Base-by-base conservation (phyloP, 2,797 vertebrate species). In the Eurystomus glaucurus region DNA sequence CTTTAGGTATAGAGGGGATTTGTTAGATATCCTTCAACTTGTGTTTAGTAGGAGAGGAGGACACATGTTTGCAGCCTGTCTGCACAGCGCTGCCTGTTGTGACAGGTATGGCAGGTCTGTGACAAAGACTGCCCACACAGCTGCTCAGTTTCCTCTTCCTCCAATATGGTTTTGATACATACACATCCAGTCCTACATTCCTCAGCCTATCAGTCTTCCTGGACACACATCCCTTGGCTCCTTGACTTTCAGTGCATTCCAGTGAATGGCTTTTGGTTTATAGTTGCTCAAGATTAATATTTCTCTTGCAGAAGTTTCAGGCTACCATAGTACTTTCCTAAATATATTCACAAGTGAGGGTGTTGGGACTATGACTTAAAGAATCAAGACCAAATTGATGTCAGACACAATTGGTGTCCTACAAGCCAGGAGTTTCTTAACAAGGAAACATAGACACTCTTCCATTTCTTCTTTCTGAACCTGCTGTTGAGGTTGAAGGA, bases 51-150 rank as follows among this genome's bases (percentile, higher is more conserved):
- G 79, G 12, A 75, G 18, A n/a, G 37, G 14, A 71, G 16, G 11
- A 41, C 8, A 3, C 0, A 1, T 0, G 0, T 80, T 52, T 82
- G 31, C 45, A 94, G 41, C 25, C 65, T 68, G 10, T 35, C 39
- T 66, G 10, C 0, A 26, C 84, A 88, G 33, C 31, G 14, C 14
- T 58, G 45, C 54, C 31, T 64, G 74, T 70, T 3, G 1, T 65
- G 64, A 58, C 58, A 91, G 57, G 74, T 31, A 16, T 58, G 43
- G 9, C n/a, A 93, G 52, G 17, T 74, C 31, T 60, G 58, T 87
- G 72, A 88, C 45, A 60, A 58, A 65, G 45, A 43, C 28, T 65
- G 39, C 28, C 31, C 48, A 65, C 25, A 43, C 11, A 55, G 50
- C 64, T 91, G 43, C 50, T 92, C 45, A 11, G 12, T 83, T 80